A percentile compares a stretch with the other conserved stretches of the same genome.
These are phyloP conservation scores for Calosoma granatense DNA, from an alignment of 1,140 invertebrate genomes.

Conservation along the genomic window DNA sequence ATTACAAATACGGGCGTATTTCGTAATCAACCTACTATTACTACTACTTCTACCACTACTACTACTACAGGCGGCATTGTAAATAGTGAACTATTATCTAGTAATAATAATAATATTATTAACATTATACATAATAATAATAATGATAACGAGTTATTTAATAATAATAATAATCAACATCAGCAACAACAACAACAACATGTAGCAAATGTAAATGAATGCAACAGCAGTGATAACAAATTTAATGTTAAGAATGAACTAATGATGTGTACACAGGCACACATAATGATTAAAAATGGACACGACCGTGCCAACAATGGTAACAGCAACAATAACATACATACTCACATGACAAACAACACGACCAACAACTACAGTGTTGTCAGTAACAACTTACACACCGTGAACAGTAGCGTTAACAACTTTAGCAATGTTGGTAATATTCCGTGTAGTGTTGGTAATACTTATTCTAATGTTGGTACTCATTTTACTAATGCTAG, in stretches of 20 bases:
- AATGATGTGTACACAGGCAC: background rate
- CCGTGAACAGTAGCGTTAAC: too few relatives aligned
- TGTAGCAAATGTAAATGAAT: background rate
- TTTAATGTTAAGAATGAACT: background rate
- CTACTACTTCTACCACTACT: too few relatives aligned
- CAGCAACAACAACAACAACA: too few relatives aligned
- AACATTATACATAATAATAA: too few relatives aligned
- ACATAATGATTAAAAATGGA: background rate
- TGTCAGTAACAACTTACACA: too few relatives aligned
- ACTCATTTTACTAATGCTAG: too few relatives aligned
- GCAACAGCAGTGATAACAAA: background rate
- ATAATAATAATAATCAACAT: too few relatives aligned
- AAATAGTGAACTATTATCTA: background rate
- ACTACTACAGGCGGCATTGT: background rate
- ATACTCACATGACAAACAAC: background rate
- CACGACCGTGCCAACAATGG: background rate
- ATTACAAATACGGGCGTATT: background rate
- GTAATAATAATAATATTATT: background rate
- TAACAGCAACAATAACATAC: background rate
- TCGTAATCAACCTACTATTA: constrained; percentile 12
- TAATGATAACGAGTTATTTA: too few relatives aligned
- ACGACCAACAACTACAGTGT: too few relatives aligned
- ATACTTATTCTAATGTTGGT: too few relatives aligned
- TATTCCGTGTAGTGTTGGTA: too few relatives aligned
- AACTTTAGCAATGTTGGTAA: too few relatives aligned